A percentile compares a stretch with the other conserved stretches of the same genome.
Conservation (phyloP, 2,113 vertebrate species). For the Myotis brandtii region DNA sequence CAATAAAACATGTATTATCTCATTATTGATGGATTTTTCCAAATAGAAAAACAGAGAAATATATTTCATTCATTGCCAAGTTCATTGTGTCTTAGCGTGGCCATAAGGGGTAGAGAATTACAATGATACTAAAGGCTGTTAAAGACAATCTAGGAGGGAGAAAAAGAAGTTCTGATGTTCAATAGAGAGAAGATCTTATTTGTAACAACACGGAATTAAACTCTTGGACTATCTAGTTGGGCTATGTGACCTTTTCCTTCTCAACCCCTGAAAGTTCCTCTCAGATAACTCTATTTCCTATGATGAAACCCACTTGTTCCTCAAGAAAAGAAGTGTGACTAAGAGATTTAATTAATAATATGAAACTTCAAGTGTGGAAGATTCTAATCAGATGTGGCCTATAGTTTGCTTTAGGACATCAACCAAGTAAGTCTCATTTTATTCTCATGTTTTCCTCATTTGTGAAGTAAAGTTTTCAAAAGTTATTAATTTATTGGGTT, state of each 20-base stretch:
- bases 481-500: background rate
- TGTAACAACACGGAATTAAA: background rate
- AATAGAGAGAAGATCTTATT: background rate
- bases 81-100: background rate
- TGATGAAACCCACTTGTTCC: background rate
- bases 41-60: conserved; percentile 55
- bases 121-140: background rate
- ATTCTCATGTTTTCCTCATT: background rate
- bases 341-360: background rate
- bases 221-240: background rate
- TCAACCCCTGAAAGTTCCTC: background rate
- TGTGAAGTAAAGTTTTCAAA: conserved; percentile 15
- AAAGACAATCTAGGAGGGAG: background rate
- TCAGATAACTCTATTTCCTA: background rate
- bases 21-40: conserved; percentile 77
- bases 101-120: background rate
- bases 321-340: background rate
- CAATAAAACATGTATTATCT: conserved; percentile 70
- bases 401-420: background rate
- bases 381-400: background rate
- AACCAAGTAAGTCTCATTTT: background rate
- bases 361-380: background rate
- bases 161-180: background rate
- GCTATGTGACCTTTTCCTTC: background rate
- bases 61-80: conserved; percentile 50